Evolutionary conservation across 2,113 vertebrate genomes (phyloP).

Genomic region (Microtus montanus): DNA sequence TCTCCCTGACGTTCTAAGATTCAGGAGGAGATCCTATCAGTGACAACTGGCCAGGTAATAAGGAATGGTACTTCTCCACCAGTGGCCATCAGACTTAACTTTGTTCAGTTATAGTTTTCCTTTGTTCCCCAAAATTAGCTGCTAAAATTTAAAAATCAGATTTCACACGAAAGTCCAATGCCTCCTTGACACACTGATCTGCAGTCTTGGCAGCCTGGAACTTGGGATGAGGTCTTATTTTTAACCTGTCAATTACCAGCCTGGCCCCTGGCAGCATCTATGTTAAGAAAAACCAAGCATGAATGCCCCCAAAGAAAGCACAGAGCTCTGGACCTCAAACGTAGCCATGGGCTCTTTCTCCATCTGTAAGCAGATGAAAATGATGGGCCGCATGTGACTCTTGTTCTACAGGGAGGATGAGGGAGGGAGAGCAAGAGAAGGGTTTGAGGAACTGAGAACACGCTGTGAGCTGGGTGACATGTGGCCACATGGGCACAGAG

Average conservation of each 20-base stretch:
- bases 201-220: rapidly evolving
- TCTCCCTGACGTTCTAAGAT: no score
- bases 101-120: not conserved
- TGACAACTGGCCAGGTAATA: not conserved
- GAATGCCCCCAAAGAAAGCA: not conserved
- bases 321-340: not conserved
- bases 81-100: not conserved
- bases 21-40: not conserved
- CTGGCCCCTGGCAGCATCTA: not conserved
- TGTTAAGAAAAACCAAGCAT: not conserved
- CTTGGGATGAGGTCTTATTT: not conserved
- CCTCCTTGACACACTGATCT: not conserved
- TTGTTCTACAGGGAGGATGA: not conserved
- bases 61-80: not conserved
- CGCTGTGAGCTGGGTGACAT: not conserved
- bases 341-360: not conserved
- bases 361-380: not conserved
- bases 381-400: not conserved
- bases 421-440: not conserved
- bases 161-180: not conserved
- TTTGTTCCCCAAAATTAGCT: constrained; percentile 23
- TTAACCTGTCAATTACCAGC: not conserved
- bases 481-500: not conserved
- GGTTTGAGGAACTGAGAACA: not conserved
- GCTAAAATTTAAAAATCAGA: constrained; percentile 17